Base-by-base conservation (phyloP, 2,888 invertebrate species). In the Gandaritis pyraliata region DNA sequence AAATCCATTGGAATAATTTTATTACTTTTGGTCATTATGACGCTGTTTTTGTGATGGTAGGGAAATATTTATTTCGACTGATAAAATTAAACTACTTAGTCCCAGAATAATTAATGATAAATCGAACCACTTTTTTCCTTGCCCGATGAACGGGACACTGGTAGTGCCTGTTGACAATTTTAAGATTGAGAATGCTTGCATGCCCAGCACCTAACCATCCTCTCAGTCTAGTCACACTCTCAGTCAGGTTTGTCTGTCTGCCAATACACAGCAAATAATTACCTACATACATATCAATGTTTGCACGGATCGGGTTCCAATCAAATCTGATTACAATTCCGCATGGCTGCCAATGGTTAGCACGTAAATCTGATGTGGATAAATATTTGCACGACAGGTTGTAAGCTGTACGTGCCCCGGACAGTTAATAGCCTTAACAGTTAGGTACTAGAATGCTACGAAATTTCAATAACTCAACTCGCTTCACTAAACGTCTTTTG, bases 301-400 rank as follows among this genome's bases (percentile, higher is more conserved):
- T 67, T 69, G 71, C 64, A 69, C 66, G 57, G 56, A 69, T 65
- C 65, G 64, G 52, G 72, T 73, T 77, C 81, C 85, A 88, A 88
- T 89, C 90, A 88, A 80, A 83, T 81, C 85, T 85, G 87, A 88
- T 90, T 90, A 91, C 87, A 73, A 91, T 90, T 89, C 89, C 79
- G 78, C 71, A 76, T 82, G 84, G 83, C 83, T 82, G 83, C 84
- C 86, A 86, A 76, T 82, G 85, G 84, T 85, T 82, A 83, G 84
- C 87, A 86, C 87, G 89, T 88, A 86, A 90, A 89, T 87, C 86
- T 86, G 78, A 85, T 84, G 87, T 83, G 85, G 85, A 88, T 88
- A 91, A 91, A 91, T 90, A 90, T 91, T 91, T 90, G 87, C 87
- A 83, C 86, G 90, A 87, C 90, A 87, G 88, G 87, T 85, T 86